These are phyloP conservation scores for Trematocara marginatum DNA, from an alignment of 2,113 vertebrate species.

Conservation along the genomic window DNA sequence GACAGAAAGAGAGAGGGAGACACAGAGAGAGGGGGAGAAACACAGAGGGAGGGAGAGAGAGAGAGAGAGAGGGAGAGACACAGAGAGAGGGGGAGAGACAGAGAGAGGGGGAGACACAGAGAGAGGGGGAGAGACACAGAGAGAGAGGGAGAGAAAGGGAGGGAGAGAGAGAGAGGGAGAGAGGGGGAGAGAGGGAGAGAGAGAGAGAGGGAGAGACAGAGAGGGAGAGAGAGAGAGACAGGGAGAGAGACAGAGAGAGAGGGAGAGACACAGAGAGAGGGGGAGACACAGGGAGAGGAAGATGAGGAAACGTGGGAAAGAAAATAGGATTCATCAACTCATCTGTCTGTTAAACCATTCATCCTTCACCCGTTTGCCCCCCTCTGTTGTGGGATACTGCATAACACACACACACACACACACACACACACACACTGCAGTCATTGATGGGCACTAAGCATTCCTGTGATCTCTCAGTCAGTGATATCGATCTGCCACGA, in stretches of 20 bases:
- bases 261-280: too few relatives aligned
- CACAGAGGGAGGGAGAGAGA: too few relatives aligned
- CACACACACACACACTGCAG: not conserved
- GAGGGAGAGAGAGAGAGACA: accelerated
- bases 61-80: too few relatives aligned
- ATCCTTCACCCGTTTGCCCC: conserved; percentile 20
- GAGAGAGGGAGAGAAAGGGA: not conserved
- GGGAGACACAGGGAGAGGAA: too few relatives aligned
- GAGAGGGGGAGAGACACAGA: too few relatives aligned
- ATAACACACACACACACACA: not conserved
- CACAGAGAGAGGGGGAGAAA: not conserved
- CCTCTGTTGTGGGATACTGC: not conserved
- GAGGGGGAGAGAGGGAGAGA: too few relatives aligned
- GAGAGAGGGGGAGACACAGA: too few relatives aligned
- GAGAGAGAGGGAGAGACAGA: too few relatives aligned
- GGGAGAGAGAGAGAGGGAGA: too few relatives aligned
- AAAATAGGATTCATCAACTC: conserved; percentile 37
- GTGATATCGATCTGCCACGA: conserved; percentile 53
- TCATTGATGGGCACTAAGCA: conserved; percentile 57
- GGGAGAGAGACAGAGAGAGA: too few relatives aligned
- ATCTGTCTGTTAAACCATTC: conserved; percentile 44
- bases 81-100: too few relatives aligned
- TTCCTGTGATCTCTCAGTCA: conserved; percentile 61
- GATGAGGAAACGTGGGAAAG: not conserved
- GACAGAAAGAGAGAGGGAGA: not conserved